A percentile compares a stretch with the other conserved stretches of the same genome.
phyloP scores from a whole-genome alignment of 2,113 vertebrate genomes.

The Candoia aspera region DNA sequence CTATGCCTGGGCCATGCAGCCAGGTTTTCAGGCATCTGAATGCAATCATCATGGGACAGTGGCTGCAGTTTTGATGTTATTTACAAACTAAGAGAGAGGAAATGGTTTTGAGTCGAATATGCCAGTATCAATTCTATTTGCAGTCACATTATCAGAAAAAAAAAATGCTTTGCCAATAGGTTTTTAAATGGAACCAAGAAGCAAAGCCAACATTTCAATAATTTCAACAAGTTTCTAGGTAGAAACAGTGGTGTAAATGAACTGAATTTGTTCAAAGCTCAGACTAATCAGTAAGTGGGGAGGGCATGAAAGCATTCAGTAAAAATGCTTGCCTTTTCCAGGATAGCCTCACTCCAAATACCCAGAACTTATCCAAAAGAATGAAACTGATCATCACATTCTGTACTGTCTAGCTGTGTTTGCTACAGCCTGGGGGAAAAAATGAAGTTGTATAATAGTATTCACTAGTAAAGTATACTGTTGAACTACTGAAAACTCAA shows the following conservation, averaged over 20 bases:
- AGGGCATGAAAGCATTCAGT: neutral
- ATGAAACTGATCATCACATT: neutral
- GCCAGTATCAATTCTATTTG: constrained; percentile 32
- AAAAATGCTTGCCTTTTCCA: constrained; percentile 8
- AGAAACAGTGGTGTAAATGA: neutral
- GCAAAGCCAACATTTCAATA: neutral
- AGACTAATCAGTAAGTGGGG: constrained; percentile 27
- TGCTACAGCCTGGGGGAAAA: accelerated
- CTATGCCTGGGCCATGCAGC: constrained; percentile 59
- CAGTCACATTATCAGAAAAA: constrained; percentile 30
- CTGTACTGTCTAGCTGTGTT: accelerated
- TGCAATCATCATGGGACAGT: constrained; percentile 27
- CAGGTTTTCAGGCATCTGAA: constrained; percentile 39
- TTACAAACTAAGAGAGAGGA: constrained; percentile 33
- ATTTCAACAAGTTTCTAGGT: neutral
- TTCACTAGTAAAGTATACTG: neutral
- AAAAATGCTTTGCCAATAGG: neutral
- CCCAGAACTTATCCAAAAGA: neutral
- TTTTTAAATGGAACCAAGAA: constrained; percentile 16
- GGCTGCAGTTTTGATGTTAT: constrained; percentile 8
- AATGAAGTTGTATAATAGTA: neutral
- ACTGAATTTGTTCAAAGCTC: neutral
- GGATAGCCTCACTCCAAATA: neutral
- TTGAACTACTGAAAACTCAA: neutral
- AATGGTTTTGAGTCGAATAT: constrained; percentile 11